These are phyloP conservation scores for Archivesica marissinica DNA, from an alignment of 1,140 invertebrate genomes.

Conservation along the genomic window DNA sequence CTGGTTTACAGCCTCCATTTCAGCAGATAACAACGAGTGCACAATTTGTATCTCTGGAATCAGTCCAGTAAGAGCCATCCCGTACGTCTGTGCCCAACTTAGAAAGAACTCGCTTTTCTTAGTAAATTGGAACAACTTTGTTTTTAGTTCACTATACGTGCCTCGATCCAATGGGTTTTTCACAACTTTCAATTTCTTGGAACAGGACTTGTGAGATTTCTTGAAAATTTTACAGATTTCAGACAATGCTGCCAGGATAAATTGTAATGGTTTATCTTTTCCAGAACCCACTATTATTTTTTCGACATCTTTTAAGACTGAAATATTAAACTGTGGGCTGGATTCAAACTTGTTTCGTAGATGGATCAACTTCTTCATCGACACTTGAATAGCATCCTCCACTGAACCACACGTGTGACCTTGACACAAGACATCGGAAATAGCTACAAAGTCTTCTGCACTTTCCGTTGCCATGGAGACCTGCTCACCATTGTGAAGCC, in stretches of 20 bases:
- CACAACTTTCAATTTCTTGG: slow-evolving; percentile 31
- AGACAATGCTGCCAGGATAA: slow-evolving; percentile 33
- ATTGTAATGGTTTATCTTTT: background rate
- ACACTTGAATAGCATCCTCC: slow-evolving; percentile 45
- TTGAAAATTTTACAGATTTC: slow-evolving; percentile 52
- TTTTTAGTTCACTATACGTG: slow-evolving; percentile 5
- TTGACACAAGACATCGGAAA: slow-evolving; percentile 14
- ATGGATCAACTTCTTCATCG: slow-evolving; percentile 16
- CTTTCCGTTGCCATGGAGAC: slow-evolving; percentile 47
- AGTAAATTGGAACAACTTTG: slow-evolving; percentile 26
- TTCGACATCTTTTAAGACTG: slow-evolving; percentile 46
- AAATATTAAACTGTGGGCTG: slow-evolving; percentile 24
- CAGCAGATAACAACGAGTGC: slow-evolving; percentile 13
- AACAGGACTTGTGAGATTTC: slow-evolving; percentile 7
- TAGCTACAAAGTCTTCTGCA: slow-evolving; percentile 34
- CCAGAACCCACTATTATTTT: slow-evolving; percentile 3
- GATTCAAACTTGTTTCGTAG: background rate
- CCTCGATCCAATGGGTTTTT: background rate
- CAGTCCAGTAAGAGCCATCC: slow-evolving; percentile 29
- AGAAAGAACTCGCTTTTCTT: slow-evolving; percentile 55
- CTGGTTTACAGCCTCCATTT: slow-evolving; percentile 53
- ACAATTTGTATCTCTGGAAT: slow-evolving; percentile 54
- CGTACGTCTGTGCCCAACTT: slow-evolving; percentile 62
- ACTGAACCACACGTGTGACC: slow-evolving; percentile 24
- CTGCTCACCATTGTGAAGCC: slow-evolving; percentile 66